Percentiles rank a stretch among this genome's conserved stretches.
Evolutionary conservation across 2,888 invertebrate genomes (phyloP).

Genomic region (Diaphora mendica): DNA sequence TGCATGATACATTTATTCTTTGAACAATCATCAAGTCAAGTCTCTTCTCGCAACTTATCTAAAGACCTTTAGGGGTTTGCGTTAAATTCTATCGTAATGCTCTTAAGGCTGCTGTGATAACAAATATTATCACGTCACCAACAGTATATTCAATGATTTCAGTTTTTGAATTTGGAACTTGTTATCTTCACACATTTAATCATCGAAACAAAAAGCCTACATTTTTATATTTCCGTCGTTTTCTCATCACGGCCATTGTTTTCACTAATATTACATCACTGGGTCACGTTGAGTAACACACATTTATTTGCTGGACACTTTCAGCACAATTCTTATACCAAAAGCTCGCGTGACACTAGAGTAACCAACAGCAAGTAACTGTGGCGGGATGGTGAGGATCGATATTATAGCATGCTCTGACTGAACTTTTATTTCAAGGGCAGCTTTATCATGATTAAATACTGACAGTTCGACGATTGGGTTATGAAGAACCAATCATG

Average conservation of each 20-base stretch:
- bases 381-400: slow-evolving; percentile 63
- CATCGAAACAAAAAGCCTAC: slow-evolving; percentile 43
- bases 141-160: neutral
- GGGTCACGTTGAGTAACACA: slow-evolving; percentile 34
- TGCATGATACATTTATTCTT: neutral
- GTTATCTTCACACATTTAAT: slow-evolving; percentile 17
- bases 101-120: neutral
- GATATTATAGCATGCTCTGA: slow-evolving; percentile 61
- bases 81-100: neutral
- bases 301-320: slow-evolving; percentile 58
- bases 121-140: slow-evolving; percentile 7
- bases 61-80: neutral
- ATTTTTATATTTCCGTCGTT: slow-evolving; percentile 48
- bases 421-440: slow-evolving; percentile 66
- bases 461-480: slow-evolving; percentile 40
- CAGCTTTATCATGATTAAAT: slow-evolving; percentile 35
- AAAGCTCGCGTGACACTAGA: slow-evolving; percentile 73
- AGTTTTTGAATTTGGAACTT: slow-evolving; percentile 1
- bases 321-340: slow-evolving; percentile 62
- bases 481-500: slow-evolving; percentile 25
- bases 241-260: slow-evolving; percentile 57
- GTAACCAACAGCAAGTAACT: slow-evolving; percentile 52
- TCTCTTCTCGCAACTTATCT: too few species aligned
- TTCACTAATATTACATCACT: slow-evolving; percentile 30
- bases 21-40: neutral